Evolutionary conservation across 2,888 invertebrate genomes (phyloP), one percentile per base, ranked within the genome.

Genomic region (Drosophila putrida): DNA sequence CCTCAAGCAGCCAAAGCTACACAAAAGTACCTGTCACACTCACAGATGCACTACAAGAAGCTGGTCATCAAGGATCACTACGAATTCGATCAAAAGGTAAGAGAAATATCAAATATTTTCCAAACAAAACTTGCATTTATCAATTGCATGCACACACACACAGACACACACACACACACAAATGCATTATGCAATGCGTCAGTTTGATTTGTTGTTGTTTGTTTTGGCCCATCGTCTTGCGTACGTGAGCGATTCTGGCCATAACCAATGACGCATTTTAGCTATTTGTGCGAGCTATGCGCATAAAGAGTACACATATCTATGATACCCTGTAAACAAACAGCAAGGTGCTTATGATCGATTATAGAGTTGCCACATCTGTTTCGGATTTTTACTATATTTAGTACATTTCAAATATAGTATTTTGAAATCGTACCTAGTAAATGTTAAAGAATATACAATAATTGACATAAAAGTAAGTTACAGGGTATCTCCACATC

Each of bases 61-160:
- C 90, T 94, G 80, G 83, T 93, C 82, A 95, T 96, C 78, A 95
- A 95, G 88, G 95, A 95, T 91, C 95, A 96, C 89, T 95, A 95
- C 68, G 96, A 96, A 79, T 96, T 96, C 91, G 94, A 96, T 72
- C 94, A 94, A 79, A 96, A 96, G 94, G 96, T 95, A 86, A 89
- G 91, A 13, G 35, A 15, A 43, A 11, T 6, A 5, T 25, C 15
- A 3, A 20, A 20, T 20, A 20, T 20, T 20, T 20, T 20, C 20
- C 20, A 3, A 20, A 20, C 20, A 20, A 20, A 3, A 20, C 20
- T 20, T 20, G 5, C 25, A 43, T 43, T 10, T 46, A 46, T 6
- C 13, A 4, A 4, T 15, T 15, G 28, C 46, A 47, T 46, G 6
- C 5, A 43, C 33, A 47, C 20, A 13, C 20, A 49, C 38, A 58